These are phyloP conservation scores for Trematomus loennbergii DNA, from an alignment of 2,113 vertebrate species.

Conservation along the genomic window DNA sequence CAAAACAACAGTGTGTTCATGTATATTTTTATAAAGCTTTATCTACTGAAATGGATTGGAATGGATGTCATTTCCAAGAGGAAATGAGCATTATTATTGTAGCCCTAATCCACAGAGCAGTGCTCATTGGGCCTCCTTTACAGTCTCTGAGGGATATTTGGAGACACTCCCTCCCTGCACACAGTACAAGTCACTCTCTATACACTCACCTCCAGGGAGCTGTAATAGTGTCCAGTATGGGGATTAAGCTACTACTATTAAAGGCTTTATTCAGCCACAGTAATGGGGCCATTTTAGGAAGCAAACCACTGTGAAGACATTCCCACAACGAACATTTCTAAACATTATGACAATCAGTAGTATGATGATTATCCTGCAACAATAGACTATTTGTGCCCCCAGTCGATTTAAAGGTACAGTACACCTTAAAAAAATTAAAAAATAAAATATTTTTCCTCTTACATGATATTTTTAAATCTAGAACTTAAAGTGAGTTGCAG, in stretches of 20 bases:
- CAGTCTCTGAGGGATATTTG: slow-evolving; percentile 21
- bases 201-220: slow-evolving; percentile 29
- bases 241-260: slow-evolving; percentile 44
- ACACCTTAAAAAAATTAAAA: too few species aligned
- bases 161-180: not conserved
- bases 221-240: slow-evolving; percentile 42
- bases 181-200: slow-evolving; percentile 20
- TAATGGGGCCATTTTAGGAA: slow-evolving; percentile 3
- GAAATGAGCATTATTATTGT: slow-evolving; percentile 62
- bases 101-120: slow-evolving; percentile 38
- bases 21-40: slow-evolving; percentile 10
- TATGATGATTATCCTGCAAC: slow-evolving; percentile 21
- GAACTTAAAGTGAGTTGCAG: too few species aligned
- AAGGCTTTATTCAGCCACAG: slow-evolving; percentile 52
- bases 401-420: not conserved
- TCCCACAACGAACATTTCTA: slow-evolving; percentile 20
- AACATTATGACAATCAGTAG: slow-evolving; percentile 27
- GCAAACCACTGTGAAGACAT: slow-evolving; percentile 38
- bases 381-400: slow-evolving; percentile 12
- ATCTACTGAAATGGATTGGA: slow-evolving; percentile 17
- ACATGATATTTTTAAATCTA: too few species aligned
- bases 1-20: slow-evolving; percentile 24
- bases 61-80: slow-evolving; percentile 7
- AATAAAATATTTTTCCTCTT: too few species aligned
- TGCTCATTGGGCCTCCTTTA: slow-evolving; percentile 22